A percentile compares a stretch with the other conserved stretches of the same genome.
Conservation (phyloP, 2,888 invertebrate genomes). For the Watsonalla binaria region DNA sequence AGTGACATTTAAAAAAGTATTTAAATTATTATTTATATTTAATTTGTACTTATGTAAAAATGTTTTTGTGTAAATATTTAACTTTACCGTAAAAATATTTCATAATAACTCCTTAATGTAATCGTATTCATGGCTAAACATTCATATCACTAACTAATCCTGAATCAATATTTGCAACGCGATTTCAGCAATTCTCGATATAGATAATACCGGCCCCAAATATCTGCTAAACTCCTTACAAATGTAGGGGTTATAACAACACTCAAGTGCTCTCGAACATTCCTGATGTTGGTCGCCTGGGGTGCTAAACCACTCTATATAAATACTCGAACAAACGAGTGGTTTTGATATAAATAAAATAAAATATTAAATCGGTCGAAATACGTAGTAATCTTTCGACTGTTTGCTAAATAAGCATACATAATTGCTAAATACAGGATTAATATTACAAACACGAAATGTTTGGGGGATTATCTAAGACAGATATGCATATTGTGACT, state of each 20-base stretch:
- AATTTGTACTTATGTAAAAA: too few relatives aligned
- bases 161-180: slow-evolving; percentile 15
- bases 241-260: slow-evolving; percentile 33
- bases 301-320: slow-evolving; percentile 37
- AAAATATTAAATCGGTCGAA: slow-evolving; percentile 9
- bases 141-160: background rate
- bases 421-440: background rate
- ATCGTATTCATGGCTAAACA: background rate
- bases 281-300: slow-evolving; percentile 36
- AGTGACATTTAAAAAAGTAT: too few relatives aligned
- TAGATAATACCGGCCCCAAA: slow-evolving; percentile 33
- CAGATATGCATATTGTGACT: too few relatives aligned
- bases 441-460: too few relatives aligned
- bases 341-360: slow-evolving; percentile 27
- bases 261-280: slow-evolving; percentile 42
- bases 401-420: background rate
- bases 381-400: background rate
- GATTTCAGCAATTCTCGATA: slow-evolving; percentile 32
- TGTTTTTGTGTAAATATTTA: too few relatives aligned
- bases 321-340: slow-evolving; percentile 24
- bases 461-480: too few relatives aligned
- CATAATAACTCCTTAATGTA: too few relatives aligned
- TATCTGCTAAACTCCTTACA: slow-evolving; percentile 35
- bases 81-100: too few relatives aligned
- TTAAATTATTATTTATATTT: too few relatives aligned